These are phyloP conservation scores for Rosalia funebris DNA, from an alignment of 2,888 invertebrate genomes.

Conservation along the genomic window DNA sequence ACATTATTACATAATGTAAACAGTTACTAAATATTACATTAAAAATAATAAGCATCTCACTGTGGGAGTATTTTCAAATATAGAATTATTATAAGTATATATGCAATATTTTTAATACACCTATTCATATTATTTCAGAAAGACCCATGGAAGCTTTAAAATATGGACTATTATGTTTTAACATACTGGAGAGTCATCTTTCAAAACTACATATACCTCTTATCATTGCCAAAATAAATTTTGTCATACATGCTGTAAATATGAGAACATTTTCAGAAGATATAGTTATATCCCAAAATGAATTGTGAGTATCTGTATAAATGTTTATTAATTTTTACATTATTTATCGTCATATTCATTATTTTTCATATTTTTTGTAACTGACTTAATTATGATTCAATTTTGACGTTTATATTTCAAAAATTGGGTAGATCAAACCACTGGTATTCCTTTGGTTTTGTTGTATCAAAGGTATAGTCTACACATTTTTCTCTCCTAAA, in stretches of 20 bases:
- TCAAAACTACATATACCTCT: conserved; percentile 35
- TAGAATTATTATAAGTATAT: no score
- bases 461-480: conserved; percentile 64
- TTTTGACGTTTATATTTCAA: no score
- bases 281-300: conserved; percentile 24
- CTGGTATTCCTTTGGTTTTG: conserved; percentile 62
- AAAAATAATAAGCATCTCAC: no score
- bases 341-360: no score
- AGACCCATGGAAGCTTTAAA: conserved; percentile 40
- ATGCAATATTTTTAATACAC: no score
- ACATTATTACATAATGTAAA: no score
- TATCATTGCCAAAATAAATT: conserved; percentile 38
- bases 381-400: no score
- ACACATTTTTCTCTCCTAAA: conserved; percentile 61
- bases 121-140: no score
- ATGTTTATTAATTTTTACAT: conserved; percentile 27
- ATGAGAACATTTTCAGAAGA: conserved; percentile 24
- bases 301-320: conserved; percentile 36
- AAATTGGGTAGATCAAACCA: conserved; percentile 70
- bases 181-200: conserved; percentile 35
- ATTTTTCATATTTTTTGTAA: not conserved
- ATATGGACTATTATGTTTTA: conserved; percentile 39
- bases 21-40: no score
- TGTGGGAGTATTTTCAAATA: no score
- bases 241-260: conserved; percentile 28